A percentile compares a stretch with the other conserved stretches of the same genome.
These are phyloP conservation scores for Pilophorus perplexus DNA, from an alignment of 2,888 invertebrate genomes.

Conservation along the genomic window DNA sequence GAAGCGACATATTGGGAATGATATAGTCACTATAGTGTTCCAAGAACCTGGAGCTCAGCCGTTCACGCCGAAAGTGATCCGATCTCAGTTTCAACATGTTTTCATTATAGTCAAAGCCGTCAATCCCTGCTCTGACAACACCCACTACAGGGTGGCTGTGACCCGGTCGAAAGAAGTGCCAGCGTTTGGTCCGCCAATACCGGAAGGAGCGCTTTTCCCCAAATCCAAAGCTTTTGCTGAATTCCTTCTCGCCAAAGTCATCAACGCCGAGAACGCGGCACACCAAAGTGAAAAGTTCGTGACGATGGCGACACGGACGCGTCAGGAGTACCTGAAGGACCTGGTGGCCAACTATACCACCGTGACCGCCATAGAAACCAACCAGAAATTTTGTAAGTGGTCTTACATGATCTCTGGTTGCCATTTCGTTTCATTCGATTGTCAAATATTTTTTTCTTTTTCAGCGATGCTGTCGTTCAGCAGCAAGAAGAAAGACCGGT, in stretches of 20 bases:
- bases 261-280: constrained; percentile 95
- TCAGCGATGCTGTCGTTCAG: constrained; percentile 71
- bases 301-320: constrained; percentile 92
- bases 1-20: constrained; percentile 96
- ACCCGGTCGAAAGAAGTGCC: constrained; percentile 89
- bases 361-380: constrained; percentile 75
- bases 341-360: constrained; percentile 80
- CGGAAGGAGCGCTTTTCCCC: constrained; percentile 78
- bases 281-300: constrained; percentile 95
- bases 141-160: constrained; percentile 75
- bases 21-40: constrained; percentile 96
- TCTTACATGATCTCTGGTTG: neutral
- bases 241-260: constrained; percentile 89
- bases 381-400: constrained; percentile 80
- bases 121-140: constrained; percentile 88
- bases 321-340: constrained; percentile 94
- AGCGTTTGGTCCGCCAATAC: constrained; percentile 92
- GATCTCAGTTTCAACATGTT: constrained; percentile 97
- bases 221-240: constrained; percentile 94
- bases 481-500: constrained; percentile 73
- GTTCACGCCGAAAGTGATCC: constrained; percentile 89
- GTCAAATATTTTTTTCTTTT: constrained; percentile 49
- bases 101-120: constrained; percentile 87
- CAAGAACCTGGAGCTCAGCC: constrained; percentile 88
- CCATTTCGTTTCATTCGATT: neutral